phyloP scores from a whole-genome alignment of 2,888 invertebrate species.

The Actias luna region DNA sequence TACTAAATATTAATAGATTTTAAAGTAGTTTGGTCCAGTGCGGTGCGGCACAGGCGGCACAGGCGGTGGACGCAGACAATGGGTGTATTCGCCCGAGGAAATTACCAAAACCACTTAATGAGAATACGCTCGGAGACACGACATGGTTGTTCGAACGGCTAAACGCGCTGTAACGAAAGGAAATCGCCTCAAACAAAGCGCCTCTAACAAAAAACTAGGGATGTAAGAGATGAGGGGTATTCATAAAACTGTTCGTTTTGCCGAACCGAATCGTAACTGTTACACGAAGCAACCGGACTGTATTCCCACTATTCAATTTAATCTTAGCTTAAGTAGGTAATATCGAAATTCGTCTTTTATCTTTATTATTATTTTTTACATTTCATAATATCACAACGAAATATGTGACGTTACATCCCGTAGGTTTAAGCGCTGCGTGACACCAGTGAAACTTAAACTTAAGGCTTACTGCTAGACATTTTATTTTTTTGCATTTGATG shows the following conservation, averaged over 20 bases:
- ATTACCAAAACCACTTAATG: constrained; percentile 33
- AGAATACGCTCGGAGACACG: constrained; percentile 25
- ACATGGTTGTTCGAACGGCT: constrained; percentile 6
- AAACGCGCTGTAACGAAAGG: too few species aligned
- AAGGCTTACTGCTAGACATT: too few species aligned
- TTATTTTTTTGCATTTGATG: too few species aligned
- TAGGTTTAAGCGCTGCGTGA: too few species aligned
- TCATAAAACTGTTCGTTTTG: constrained; percentile 5
- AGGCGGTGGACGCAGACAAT: constrained; percentile 18
- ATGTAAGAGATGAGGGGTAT: constrained; percentile 23
- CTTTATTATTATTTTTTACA: too few species aligned
- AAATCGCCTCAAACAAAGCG: constrained; percentile 16
- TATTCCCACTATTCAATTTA: constrained; percentile 24
- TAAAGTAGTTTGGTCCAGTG: not conserved
- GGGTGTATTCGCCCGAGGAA: constrained; percentile 26
- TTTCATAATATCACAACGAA: too few species aligned
- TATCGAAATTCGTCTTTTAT: too few species aligned
- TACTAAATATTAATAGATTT: constrained; percentile 13
- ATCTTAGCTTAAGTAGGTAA: too few species aligned
- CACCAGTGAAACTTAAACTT: too few species aligned
- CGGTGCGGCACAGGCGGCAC: not conserved
- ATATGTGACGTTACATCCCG: too few species aligned
- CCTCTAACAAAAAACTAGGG: constrained; percentile 20
- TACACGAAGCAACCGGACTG: constrained; percentile 23
- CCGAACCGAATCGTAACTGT: constrained; percentile 21